These are phyloP conservation scores for Dynastes grantii DNA, from an alignment of 2,888 invertebrate genomes.

Conservation along the genomic window DNA sequence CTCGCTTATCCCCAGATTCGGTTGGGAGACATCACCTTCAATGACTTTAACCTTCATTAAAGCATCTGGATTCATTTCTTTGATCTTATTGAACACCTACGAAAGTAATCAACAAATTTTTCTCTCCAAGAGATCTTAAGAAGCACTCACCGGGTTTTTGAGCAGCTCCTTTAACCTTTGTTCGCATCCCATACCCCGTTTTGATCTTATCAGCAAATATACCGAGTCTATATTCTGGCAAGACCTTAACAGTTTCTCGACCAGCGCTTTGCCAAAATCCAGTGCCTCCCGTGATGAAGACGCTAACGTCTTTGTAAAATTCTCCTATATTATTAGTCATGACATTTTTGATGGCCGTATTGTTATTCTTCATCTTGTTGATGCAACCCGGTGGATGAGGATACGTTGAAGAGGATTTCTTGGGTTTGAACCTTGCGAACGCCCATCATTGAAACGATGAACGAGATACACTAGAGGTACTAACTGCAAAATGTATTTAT, in stretches of 20 bases:
- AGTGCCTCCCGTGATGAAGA: conserved; percentile 71
- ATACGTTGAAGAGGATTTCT: conserved; percentile 22
- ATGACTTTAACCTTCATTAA: conserved; percentile 81
- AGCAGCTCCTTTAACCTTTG: conserved; percentile 83
- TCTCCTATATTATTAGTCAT: conserved; percentile 62
- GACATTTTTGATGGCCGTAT: conserved; percentile 49
- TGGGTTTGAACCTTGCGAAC: conserved; percentile 25
- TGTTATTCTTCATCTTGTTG: conserved; percentile 47
- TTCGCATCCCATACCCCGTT: conserved; percentile 80
- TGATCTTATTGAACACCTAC: conserved; percentile 82
- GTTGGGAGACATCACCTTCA: conserved; percentile 83
- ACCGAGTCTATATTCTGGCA: conserved; percentile 85
- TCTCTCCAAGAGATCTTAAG: background rate
- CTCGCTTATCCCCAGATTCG: conserved; percentile 80
- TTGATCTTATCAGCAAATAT: conserved; percentile 86
- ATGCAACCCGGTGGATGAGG: conserved; percentile 31
- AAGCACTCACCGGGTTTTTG: conserved; percentile 76
- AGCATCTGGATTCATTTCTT: conserved; percentile 76
- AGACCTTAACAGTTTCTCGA: conserved; percentile 92
- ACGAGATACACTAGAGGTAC: too few species aligned
- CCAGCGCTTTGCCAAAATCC: conserved; percentile 95
- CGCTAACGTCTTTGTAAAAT: conserved; percentile 67
- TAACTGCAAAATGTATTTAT: too few species aligned
- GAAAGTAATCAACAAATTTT: conserved; percentile 34
- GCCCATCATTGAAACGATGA: conserved; percentile 5